Evolutionary conservation across 2,113 vertebrate species (phyloP).

Genomic region (Lipophrys pholis): DNA sequence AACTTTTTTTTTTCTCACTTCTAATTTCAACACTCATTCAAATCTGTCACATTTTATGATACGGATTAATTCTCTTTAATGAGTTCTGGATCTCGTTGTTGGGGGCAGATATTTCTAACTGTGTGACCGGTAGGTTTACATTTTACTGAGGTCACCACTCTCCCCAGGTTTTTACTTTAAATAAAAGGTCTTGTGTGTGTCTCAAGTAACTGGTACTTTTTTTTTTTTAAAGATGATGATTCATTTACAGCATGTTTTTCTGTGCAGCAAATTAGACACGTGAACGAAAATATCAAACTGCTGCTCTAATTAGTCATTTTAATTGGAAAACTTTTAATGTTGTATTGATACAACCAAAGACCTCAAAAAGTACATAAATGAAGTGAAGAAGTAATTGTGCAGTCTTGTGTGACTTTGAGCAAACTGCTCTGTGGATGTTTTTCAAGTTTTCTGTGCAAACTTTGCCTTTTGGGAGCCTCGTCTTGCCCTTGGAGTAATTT

Average conservation of each 20-base stretch:
- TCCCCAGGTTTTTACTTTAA: too few species aligned
- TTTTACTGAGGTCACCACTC: too few species aligned
- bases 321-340: conserved; percentile 2
- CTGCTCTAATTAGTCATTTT: background rate
- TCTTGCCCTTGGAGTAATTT: conserved; percentile 4
- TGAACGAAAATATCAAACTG: background rate
- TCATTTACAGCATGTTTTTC: background rate
- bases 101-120: too few species aligned
- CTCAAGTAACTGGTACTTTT: background rate
- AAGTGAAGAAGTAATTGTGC: conserved; percentile 25
- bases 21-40: too few species aligned
- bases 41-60: too few species aligned
- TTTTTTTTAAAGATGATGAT: background rate
- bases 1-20: too few species aligned
- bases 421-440: conserved; percentile 11
- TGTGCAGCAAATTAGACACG: background rate
- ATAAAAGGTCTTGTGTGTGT: too few species aligned
- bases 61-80: too few species aligned
- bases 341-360: conserved; percentile 4
- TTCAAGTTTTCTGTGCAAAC: conserved; percentile 28
- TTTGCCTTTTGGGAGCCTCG: conserved; percentile 5
- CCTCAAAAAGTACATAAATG: conserved; percentile 6
- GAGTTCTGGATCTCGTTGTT: too few species aligned
- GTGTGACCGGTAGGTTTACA: too few species aligned
- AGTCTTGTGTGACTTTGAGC: conserved; percentile 9